Evolutionary conservation across 2,113 vertebrate species (phyloP), one percentile per base, ranked within the genome.

Genomic region (Salvelinus namaycush): DNA sequence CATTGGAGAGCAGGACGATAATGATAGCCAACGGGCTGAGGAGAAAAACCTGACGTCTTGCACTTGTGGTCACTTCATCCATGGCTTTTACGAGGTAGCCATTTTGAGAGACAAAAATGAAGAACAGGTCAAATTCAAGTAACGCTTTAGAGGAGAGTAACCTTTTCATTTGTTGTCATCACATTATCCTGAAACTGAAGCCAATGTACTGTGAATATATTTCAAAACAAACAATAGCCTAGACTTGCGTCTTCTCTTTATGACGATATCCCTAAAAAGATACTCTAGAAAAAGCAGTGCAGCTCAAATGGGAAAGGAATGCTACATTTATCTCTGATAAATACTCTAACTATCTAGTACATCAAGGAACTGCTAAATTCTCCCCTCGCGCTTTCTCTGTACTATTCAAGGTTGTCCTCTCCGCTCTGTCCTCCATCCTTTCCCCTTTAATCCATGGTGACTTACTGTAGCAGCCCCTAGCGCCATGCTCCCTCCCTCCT

Each of bases 1-100:
- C 84, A 79, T 44, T 81, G 66, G 82, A 84, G 81, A 83, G 76
- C 26, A 73, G 82, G 78, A 79, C 85, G 65, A 80, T 88, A 85
- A 86, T 87, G 80, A 86, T 79, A 83, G 86, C 87, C 81, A 84
- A 87, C 83, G 74, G 79, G 79, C 80, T 83, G 83, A 77, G 44
- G 79, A 88, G 73, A 81, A 66, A 59, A 81, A 69, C 3, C 18
- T 22, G 68, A 79, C 65, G 84, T 66, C 51, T 54, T 54, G 80
- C 78, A 79, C 16, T 34, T 68, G 67, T 9, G 51, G 16, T 54
- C 13, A 16, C 14, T 18, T 54, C 12, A 54, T 54, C 51, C 0
- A 54, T 1, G 51, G 16, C 51, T 54, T 54, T 54, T 54, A 54
- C 51, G 14, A 54, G 51, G 51, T 54, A 14, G 51, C 16, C 49